Conservation (phyloP, 2,888 invertebrate genomes). For the Cynaeus angustus region DNA sequence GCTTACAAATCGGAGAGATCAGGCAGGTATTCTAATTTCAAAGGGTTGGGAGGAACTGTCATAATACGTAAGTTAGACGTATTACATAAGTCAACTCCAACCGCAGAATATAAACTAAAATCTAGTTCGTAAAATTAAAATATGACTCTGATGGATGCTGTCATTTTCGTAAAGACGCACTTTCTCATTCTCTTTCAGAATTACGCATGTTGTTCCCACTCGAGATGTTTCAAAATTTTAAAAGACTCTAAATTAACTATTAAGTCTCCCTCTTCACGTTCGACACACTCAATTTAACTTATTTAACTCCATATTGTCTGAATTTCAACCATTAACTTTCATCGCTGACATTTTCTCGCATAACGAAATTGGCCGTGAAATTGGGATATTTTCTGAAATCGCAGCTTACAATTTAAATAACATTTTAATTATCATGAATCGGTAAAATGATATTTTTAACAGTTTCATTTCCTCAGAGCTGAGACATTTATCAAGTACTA, state of each 20-base stretch:
- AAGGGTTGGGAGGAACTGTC: slow-evolving; percentile 21
- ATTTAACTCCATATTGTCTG: slow-evolving; percentile 40
- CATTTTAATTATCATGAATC: slow-evolving; percentile 10
- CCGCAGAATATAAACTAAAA: not conserved
- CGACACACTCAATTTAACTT: slow-evolving; percentile 44
- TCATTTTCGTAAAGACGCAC: not conserved
- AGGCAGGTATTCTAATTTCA: slow-evolving; percentile 36
- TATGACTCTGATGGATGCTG: too few relatives aligned
- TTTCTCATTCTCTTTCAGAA: not conserved
- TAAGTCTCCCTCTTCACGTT: slow-evolving; percentile 32
- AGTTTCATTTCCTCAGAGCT: not conserved
- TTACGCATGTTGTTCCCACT: not conserved
- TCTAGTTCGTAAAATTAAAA: too few relatives aligned
- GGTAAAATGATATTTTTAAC: not conserved
- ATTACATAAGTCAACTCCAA: not conserved
- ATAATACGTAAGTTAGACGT: slow-evolving; percentile 20
- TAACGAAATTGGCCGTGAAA: slow-evolving; percentile 37
- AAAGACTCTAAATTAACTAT: slow-evolving; percentile 30
- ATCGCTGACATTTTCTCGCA: slow-evolving; percentile 29
- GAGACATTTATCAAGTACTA: slow-evolving; percentile 5
- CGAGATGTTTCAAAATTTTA: slow-evolving; percentile 16
- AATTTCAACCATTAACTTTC: slow-evolving; percentile 41
- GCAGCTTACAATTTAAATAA: slow-evolving; percentile 2
- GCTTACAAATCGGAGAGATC: slow-evolving; percentile 22
- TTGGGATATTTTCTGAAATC: slow-evolving; percentile 30